These are phyloP conservation scores for Cephalopterus ornatus DNA, from an alignment of 2,113 vertebrate genomes.

Conservation along the genomic window DNA sequence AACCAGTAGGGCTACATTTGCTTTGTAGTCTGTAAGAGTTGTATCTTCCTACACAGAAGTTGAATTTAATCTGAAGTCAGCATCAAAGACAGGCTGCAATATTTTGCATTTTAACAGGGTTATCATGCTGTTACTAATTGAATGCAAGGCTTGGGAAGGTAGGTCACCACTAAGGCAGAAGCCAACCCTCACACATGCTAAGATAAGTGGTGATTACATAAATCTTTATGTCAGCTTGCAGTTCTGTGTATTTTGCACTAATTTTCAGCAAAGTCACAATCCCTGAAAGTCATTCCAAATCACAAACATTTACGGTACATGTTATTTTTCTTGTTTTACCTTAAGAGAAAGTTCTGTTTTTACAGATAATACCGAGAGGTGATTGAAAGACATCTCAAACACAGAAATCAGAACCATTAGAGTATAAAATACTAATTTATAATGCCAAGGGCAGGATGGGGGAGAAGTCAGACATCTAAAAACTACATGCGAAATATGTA, in stretches of 20 bases:
- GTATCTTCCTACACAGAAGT: slow-evolving; percentile 21
- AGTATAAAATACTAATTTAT: background rate
- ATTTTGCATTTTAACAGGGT: slow-evolving; percentile 20
- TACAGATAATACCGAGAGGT: background rate
- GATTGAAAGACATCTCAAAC: background rate
- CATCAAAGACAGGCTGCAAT: slow-evolving; percentile 22
- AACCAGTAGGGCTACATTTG: slow-evolving; percentile 39
- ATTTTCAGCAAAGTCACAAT: background rate
- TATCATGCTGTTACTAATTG: slow-evolving; percentile 15
- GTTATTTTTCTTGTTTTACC: background rate
- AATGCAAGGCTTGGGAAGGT: background rate
- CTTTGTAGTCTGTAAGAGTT: slow-evolving; percentile 40
- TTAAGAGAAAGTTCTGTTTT: background rate
- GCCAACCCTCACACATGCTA: background rate
- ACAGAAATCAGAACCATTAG: background rate
- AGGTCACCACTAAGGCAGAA: background rate
- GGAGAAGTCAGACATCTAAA: background rate
- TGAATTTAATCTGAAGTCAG: slow-evolving; percentile 26
- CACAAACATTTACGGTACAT: background rate
- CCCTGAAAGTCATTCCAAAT: background rate
- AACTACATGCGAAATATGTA: background rate
- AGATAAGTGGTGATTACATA: background rate
- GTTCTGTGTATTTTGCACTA: background rate
- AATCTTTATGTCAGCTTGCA: background rate
- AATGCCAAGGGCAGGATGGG: fast-evolving